Evolutionary conservation across 2,888 invertebrate genomes (phyloP).

Genomic region (Helleia helle): DNA sequence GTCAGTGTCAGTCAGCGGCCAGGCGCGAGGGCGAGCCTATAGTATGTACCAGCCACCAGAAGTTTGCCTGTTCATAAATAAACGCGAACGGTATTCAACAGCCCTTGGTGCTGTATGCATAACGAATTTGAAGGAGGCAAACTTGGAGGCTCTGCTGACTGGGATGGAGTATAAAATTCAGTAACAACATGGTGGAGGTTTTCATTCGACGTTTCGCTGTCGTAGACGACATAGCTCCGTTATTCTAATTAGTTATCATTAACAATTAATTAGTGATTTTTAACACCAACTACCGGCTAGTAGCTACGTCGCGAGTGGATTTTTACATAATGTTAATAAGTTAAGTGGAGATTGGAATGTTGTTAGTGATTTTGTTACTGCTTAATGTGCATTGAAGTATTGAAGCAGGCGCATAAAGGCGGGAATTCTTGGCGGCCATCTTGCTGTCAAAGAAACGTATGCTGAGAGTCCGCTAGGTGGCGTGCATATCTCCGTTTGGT

Average conservation of each 20-base stretch:
- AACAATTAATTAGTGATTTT: slow-evolving; percentile 12
- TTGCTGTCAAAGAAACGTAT: slow-evolving; percentile 50
- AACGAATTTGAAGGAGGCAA: slow-evolving; percentile 76
- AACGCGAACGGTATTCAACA: slow-evolving; percentile 76
- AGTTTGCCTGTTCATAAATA: slow-evolving; percentile 76
- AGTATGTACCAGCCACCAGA: slow-evolving; percentile 70
- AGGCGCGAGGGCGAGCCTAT: slow-evolving; percentile 50
- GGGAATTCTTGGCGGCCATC: slow-evolving; percentile 49
- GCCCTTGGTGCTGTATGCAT: slow-evolving; percentile 77
- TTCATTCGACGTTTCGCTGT: slow-evolving; percentile 70
- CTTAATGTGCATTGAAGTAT: slow-evolving; percentile 20
- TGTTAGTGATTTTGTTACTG: slow-evolving; percentile 28
- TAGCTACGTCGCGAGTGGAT: not conserved
- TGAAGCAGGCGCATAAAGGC: slow-evolving; percentile 26
- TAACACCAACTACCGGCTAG: not conserved
- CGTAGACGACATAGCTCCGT: slow-evolving; percentile 70
- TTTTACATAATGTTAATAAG: not conserved
- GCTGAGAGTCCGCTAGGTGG: slow-evolving; percentile 53
- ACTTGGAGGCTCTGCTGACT: slow-evolving; percentile 73
- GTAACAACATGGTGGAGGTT: slow-evolving; percentile 73
- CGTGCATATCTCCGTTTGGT: slow-evolving; percentile 53
- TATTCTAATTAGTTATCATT: slow-evolving; percentile 45
- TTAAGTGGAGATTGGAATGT: slow-evolving; percentile 28
- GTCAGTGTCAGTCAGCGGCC: slow-evolving; percentile 34
- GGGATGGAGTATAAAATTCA: slow-evolving; percentile 75